Evolutionary conservation across 2,113 vertebrate species (phyloP), one percentile per base, ranked within the genome.

Genomic region (Phodopus roborovskii): DNA sequence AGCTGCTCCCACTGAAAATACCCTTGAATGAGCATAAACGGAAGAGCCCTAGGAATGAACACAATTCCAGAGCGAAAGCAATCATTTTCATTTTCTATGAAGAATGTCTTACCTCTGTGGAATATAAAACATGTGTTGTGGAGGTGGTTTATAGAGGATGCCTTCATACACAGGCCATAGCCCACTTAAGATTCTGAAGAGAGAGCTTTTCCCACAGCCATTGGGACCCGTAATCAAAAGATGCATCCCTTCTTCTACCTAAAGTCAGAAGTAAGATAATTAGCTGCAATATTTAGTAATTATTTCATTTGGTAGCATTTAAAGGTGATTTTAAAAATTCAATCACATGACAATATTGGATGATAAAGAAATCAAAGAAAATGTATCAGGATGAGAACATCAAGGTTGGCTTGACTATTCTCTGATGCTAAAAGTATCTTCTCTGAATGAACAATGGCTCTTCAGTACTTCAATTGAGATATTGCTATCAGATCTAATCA

Each of bases 81-180:
- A 56, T 2, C 48, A 84, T 66, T 33, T 71, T 50, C 30, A 50
- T 75, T 26, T 83, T 26, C 42, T 24, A 74, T 26, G 66, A 58
- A 94, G 92, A 87, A 79, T 17, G 3, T 94, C 98, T 45, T 98
- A 99, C 99, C 99, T 99, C 98, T 99, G 99, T 96, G 99, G 99
- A 98, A 99, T 99, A 98, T 99, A 99, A 98, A 99, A 99, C 99
- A 99, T 99, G 82, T 99, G 99, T 26, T 99, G 98, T 0, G 99
- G 99, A 64, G 99, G 99, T 0, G 99, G 99, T 95, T 99, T 99
- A 97, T 99, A 98, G 22, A 99, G 99, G 64, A 99, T 98, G 84
- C 99, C 99, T 71, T 99, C 99, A 82, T 99, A 99, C 30, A 99
- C 99, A 10, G 99, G 99, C 99, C 99, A 99, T 60, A 99, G 96